phyloP scores from a whole-genome alignment of 1,140 invertebrate genomes.

The Brachionus angularis region DNA sequence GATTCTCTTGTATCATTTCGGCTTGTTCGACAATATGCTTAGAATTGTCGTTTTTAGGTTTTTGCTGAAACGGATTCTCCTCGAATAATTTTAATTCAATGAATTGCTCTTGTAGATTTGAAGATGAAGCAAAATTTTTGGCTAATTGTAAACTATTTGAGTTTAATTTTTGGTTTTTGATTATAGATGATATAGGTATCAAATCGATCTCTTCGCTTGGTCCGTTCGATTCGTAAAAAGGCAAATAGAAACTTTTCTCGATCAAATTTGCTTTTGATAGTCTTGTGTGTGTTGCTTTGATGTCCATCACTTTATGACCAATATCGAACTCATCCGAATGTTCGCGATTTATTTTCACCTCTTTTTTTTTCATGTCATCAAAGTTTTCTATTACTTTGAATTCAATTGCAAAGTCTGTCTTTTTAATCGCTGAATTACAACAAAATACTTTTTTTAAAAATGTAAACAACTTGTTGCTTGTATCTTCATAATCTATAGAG shows the following conservation, averaged over 20 bases:
- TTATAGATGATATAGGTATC: conserved; percentile 24
- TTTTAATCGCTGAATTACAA: background rate
- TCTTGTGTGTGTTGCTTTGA: background rate
- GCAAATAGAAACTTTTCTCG: background rate
- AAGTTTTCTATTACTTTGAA: conserved; percentile 25
- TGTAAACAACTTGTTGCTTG: background rate
- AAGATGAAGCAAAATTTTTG: background rate
- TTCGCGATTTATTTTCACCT: background rate
- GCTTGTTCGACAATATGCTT: background rate
- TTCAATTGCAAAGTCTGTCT: conserved; percentile 11
- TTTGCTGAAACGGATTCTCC: background rate
- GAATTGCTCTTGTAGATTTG: background rate
- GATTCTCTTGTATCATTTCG: conserved; percentile 17
- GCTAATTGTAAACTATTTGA: conserved; percentile 7
- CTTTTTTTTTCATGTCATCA: conserved; percentile 17
- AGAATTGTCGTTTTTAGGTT: too few species aligned
- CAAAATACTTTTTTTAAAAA: background rate
- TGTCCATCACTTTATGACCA: too few species aligned
- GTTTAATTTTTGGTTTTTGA: conserved; percentile 29
- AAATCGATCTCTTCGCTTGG: conserved; percentile 31
- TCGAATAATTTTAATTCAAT: conserved; percentile 26
- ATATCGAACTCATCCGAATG: background rate
- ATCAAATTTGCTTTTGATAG: background rate
- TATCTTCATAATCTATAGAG: conserved; percentile 32
- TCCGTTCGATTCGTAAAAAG: background rate